Evolutionary conservation across 2,113 vertebrate genomes (phyloP).

Genomic region (Alces alces): DNA sequence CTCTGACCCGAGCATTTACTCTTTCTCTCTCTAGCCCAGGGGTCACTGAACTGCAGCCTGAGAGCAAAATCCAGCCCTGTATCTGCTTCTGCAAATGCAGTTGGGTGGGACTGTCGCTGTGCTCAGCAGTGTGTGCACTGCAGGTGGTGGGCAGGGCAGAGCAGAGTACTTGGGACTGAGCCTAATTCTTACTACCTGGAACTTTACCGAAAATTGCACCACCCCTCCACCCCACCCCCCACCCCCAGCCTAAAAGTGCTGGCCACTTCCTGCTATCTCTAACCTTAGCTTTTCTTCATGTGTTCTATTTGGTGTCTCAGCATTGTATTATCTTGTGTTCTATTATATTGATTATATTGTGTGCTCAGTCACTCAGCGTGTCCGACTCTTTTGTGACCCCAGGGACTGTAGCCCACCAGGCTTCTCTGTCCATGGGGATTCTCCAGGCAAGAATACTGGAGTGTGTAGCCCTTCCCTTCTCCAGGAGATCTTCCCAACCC

Average conservation of each 20-base stretch:
- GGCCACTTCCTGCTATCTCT: accelerated
- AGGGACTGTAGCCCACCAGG: not conserved
- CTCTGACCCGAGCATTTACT: not conserved
- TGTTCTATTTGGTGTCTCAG: not conserved
- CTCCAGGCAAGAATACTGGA: not conserved
- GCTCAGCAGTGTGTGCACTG: not conserved
- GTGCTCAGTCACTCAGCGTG: not conserved
- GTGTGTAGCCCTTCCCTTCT: not conserved
- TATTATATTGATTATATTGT: not conserved
- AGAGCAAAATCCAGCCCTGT: not conserved
- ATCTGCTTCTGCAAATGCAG: not conserved
- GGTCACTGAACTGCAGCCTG: not conserved
- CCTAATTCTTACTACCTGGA: no score
- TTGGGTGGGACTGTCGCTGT: not conserved
- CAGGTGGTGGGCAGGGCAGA: not conserved
- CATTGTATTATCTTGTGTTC: not conserved
- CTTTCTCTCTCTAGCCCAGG: not conserved
- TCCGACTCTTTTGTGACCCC: not conserved
- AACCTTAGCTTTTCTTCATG: accelerated
- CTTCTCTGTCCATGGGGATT: not conserved
- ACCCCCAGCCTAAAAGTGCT: not conserved
- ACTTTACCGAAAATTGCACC: not conserved
- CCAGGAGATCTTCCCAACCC: not conserved
- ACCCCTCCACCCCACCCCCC: accelerated
- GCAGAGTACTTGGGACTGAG: not conserved